A percentile compares a stretch with the other conserved stretches of the same genome.
Conservation (phyloP, 2,888 invertebrate species). For the Cataglyphis cursor region DNA sequence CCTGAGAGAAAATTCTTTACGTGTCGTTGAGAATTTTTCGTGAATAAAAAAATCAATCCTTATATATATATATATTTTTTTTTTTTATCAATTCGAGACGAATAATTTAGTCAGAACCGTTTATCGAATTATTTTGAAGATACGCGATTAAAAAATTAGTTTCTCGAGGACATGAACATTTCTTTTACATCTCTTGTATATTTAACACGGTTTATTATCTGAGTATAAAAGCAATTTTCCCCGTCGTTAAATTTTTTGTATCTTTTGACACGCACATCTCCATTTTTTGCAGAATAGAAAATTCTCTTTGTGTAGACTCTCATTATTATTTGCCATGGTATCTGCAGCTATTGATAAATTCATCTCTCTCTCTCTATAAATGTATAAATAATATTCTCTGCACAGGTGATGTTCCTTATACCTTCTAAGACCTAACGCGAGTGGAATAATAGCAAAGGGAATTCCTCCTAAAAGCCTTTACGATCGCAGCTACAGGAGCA, state of each 20-base stretch:
- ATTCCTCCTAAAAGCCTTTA: slow-evolving; percentile 39
- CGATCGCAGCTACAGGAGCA: slow-evolving; percentile 14
- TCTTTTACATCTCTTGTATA: not conserved
- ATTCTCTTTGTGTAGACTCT: not conserved
- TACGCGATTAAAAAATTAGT: not conserved
- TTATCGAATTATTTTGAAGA: not conserved
- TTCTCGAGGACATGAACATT: not conserved
- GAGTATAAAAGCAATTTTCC: not conserved
- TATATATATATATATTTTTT: too few species aligned
- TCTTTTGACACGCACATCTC: not conserved
- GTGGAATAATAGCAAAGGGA: slow-evolving; percentile 51
- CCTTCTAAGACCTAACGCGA: slow-evolving; percentile 47
- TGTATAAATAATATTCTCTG: slow-evolving; percentile 53
- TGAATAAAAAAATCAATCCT: not conserved
- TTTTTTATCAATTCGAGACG: not conserved
- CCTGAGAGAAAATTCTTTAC: not conserved
- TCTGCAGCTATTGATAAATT: slow-evolving; percentile 52
- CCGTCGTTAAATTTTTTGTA: not conserved
- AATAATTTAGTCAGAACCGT: not conserved
- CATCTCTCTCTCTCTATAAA: slow-evolving; percentile 49
- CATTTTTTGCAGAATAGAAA: slow-evolving; percentile 7
- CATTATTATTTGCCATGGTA: slow-evolving; percentile 6
- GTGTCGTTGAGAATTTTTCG: not conserved
- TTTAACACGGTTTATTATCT: not conserved
- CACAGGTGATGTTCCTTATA: slow-evolving; percentile 42